Conservation (phyloP, 2,113 vertebrate genomes). For the Okapia johnstoni region DNA sequence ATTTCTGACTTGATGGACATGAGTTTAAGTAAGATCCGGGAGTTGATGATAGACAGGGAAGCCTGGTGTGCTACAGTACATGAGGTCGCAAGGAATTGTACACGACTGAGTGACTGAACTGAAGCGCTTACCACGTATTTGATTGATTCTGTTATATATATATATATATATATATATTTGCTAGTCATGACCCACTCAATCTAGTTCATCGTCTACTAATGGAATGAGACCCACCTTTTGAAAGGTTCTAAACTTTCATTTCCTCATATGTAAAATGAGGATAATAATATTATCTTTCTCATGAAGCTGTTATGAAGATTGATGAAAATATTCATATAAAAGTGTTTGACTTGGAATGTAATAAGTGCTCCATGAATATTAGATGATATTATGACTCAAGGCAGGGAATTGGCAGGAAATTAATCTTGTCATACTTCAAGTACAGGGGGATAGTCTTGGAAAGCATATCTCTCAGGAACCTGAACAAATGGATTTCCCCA, state of each 20-base stretch:
- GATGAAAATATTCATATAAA: background rate
- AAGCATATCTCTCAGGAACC: background rate
- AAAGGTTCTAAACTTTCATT: constrained; percentile 3
- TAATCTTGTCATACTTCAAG: background rate
- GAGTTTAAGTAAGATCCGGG: background rate
- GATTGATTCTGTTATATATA: background rate
- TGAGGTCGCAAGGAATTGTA: fast-evolving
- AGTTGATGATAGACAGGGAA: background rate
- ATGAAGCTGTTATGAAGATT: background rate
- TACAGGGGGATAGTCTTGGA: background rate
- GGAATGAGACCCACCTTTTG: background rate
- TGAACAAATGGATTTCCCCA: background rate
- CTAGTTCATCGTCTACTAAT: background rate
- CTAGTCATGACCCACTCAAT: background rate
- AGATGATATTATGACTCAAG: background rate
- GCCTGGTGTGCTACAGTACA: background rate
- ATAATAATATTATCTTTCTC: background rate
- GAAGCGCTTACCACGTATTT: background rate
- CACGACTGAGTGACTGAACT: background rate
- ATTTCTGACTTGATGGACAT: background rate
- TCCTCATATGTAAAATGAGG: constrained; percentile 17
- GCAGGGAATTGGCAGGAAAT: background rate
- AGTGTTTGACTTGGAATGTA: background rate
- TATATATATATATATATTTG: background rate
- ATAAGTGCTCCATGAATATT: background rate